These are phyloP conservation scores for Smutsia gigantea DNA, from an alignment of 2,797 vertebrate species.

Conservation along the genomic window DNA sequence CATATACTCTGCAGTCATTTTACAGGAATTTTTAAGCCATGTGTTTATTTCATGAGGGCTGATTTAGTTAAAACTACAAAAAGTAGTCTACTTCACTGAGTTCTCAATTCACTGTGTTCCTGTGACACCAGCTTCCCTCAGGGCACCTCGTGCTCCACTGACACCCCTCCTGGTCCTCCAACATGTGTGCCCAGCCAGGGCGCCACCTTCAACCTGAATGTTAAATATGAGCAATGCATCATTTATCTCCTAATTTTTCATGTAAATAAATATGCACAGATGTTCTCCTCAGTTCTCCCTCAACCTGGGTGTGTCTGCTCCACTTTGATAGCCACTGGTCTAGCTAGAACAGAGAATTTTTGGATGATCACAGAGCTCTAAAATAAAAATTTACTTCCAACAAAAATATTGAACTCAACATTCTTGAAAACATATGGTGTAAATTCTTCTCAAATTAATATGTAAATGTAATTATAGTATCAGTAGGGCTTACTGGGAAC, in stretches of 20 bases:
- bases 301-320: not conserved
- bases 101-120: not conserved
- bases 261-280: not conserved
- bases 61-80: not conserved
- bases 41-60: not conserved
- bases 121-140: not conserved
- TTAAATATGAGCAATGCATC: not conserved
- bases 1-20: not conserved
- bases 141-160: not conserved
- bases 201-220: not conserved
- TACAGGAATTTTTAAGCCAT: not conserved
- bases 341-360: not conserved
- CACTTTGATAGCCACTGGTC: not conserved
- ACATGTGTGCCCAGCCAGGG: not conserved
- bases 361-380: not conserved
- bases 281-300: not conserved
- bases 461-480: slow-evolving; percentile 10
- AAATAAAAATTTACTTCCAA: slow-evolving; percentile 23
- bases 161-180: not conserved
- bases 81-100: not conserved
- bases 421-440: slow-evolving; percentile 44
- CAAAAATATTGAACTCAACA: slow-evolving; percentile 6
- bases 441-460: slow-evolving; percentile 52
- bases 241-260: not conserved
- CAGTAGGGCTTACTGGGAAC: not conserved